Conservation (phyloP, 2,888 invertebrate genomes). For the Trissonchulus sp. region DNA sequence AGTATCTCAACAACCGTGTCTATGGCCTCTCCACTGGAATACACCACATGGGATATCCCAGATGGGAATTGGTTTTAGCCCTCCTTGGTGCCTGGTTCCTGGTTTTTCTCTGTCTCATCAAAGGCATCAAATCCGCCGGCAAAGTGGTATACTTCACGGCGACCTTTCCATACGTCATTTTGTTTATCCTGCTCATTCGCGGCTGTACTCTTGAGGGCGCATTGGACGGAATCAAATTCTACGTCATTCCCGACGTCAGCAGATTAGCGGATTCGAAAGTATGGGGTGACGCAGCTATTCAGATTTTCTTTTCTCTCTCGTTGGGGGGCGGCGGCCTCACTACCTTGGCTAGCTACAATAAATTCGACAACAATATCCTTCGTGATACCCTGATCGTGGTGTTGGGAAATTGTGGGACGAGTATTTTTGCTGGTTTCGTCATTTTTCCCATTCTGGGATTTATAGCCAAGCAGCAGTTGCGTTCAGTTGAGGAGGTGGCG, state of each 20-base stretch:
- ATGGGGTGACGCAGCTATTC: slow-evolving; percentile 18
- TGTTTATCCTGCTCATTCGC: slow-evolving; percentile 18
- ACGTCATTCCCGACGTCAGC: slow-evolving; percentile 13
- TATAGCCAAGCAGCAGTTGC: background rate
- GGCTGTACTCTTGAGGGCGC: slow-evolving; percentile 13
- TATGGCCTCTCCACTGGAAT: too few relatives aligned
- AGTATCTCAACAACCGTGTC: too few relatives aligned
- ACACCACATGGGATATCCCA: background rate
- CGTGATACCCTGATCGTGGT: slow-evolving; percentile 30
- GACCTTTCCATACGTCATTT: slow-evolving; percentile 22
- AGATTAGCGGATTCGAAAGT: slow-evolving; percentile 9
- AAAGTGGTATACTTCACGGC: slow-evolving; percentile 21
- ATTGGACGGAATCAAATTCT: slow-evolving; percentile 6
- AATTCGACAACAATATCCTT: slow-evolving; percentile 27
- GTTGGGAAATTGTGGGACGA: slow-evolving; percentile 28
- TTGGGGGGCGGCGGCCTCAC: slow-evolving; percentile 28
- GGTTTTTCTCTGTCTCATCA: background rate
- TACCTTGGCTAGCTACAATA: slow-evolving; percentile 27
- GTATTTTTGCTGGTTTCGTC: slow-evolving; percentile 28
- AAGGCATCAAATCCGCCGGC: background rate
- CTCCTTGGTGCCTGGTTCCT: background rate
- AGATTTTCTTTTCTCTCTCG: slow-evolving; percentile 26
- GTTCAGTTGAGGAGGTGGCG: slow-evolving; percentile 15
- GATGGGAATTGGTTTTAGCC: background rate
- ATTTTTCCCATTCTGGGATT: slow-evolving; percentile 29